phyloP scores from a whole-genome alignment of 2,888 invertebrate species.

The Rotaria sp. region DNA sequence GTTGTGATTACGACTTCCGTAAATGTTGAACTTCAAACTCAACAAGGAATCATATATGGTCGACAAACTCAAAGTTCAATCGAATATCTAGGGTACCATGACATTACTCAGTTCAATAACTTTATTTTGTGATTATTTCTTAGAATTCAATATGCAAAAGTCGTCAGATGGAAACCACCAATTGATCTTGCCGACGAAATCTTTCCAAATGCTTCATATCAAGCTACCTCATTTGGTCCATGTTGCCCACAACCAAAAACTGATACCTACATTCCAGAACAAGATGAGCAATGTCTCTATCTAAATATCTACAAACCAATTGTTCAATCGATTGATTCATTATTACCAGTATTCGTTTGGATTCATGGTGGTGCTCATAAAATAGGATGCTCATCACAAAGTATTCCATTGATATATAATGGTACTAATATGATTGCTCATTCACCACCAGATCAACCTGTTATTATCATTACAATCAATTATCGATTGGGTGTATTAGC shows the following conservation, averaged over 20 bases:
- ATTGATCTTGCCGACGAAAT: neutral
- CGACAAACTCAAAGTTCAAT: conserved; percentile 6
- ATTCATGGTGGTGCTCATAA: neutral
- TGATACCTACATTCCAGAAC: neutral
- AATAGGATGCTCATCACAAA: neutral
- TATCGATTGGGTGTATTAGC: neutral
- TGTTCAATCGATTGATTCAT: neutral
- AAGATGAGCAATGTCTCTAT: conserved; percentile 1
- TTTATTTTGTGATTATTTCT: neutral
- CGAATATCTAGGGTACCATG: neutral
- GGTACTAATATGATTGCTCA: neutral
- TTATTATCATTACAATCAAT: neutral
- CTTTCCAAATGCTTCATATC: neutral
- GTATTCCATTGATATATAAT: neutral
- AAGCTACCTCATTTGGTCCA: neutral
- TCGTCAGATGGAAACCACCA: neutral
- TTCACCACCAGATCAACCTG: neutral
- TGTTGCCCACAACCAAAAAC: neutral
- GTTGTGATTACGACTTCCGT: neutral
- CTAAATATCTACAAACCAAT: neutral
- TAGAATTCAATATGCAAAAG: neutral
- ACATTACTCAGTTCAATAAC: neutral
- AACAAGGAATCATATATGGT: conserved; percentile 13
- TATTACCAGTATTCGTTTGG: neutral
- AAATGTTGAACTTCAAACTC: neutral